Evolutionary conservation across 2,888 invertebrate species (phyloP).

Genomic region (Parnassius mnemosyne): DNA sequence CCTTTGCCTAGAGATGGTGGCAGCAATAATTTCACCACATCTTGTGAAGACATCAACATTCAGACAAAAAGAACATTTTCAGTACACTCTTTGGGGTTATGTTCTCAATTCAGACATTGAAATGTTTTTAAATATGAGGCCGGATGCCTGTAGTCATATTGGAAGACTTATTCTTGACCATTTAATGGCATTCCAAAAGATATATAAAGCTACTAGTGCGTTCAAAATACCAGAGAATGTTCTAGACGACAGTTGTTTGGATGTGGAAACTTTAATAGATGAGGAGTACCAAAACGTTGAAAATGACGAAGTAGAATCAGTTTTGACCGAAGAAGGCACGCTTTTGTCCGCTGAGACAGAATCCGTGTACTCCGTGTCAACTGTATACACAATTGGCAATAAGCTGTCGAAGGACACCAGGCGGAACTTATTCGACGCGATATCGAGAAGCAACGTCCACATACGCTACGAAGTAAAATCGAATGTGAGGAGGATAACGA

Average conservation of each 20-base stretch:
- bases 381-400: conserved; percentile 60
- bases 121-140: conserved; percentile 80
- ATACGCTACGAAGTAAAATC: conserved; percentile 64
- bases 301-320: conserved; percentile 64
- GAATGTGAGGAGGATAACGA: conserved; percentile 70
- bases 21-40: conserved; percentile 75
- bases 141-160: conserved; percentile 78
- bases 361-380: conserved; percentile 67
- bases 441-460: conserved; percentile 64
- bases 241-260: conserved; percentile 62
- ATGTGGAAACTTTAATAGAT: conserved; percentile 67
- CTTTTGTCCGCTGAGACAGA: conserved; percentile 65
- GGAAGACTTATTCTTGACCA: conserved; percentile 79
- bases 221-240: conserved; percentile 55
- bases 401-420: conserved; percentile 63
- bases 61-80: conserved; percentile 74
- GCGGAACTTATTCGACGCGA: conserved; percentile 70
- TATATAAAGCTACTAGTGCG: conserved; percentile 61
- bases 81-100: conserved; percentile 81
- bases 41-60: conserved; percentile 71
- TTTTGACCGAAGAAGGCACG: conserved; percentile 67
- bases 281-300: conserved; percentile 75
- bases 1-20: conserved; percentile 82
- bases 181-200: conserved; percentile 75
- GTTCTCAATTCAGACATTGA: conserved; percentile 79